phyloP scores from a whole-genome alignment of 2,888 invertebrate genomes.

The Lysandra coridon region DNA sequence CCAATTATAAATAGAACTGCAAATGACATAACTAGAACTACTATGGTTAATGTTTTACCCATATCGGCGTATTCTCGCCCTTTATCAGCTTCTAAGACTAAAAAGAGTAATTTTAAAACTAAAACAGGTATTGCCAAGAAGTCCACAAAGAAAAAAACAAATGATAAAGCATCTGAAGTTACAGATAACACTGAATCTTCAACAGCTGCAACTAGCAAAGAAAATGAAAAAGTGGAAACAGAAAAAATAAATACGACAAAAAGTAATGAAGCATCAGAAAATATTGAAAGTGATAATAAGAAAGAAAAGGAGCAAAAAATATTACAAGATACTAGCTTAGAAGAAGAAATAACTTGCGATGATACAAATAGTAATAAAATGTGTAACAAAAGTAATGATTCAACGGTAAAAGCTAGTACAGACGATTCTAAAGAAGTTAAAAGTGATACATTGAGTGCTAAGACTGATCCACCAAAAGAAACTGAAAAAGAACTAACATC shows the following conservation, averaged over 20 bases:
- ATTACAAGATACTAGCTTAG: neutral
- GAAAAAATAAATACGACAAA: constrained; percentile 28
- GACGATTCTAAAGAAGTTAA: neutral
- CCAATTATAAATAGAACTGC: constrained; percentile 61
- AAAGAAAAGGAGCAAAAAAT: neutral
- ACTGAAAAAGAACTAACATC: constrained; percentile 11
- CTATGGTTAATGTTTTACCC: constrained; percentile 74
- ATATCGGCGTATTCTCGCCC: constrained; percentile 75
- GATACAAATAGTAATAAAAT: neutral
- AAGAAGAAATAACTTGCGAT: neutral
- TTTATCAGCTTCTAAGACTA: constrained; percentile 61
- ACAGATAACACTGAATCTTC: constrained; percentile 26
- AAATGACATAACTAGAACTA: constrained; percentile 71
- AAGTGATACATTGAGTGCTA: neutral
- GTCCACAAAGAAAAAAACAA: constrained; percentile 39
- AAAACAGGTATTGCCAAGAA: constrained; percentile 46
- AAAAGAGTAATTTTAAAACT: constrained; percentile 55
- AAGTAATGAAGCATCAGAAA: neutral
- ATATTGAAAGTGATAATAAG: neutral
- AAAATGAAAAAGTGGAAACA: constrained; percentile 10
- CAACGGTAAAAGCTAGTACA: neutral
- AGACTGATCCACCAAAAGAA: constrained; percentile 25
- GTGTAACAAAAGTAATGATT: constrained; percentile 13
- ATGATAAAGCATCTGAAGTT: constrained; percentile 27
- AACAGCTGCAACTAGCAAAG: constrained; percentile 5